Percentiles rank a stretch among this genome's conserved stretches.
Conservation (phyloP, 2,888 invertebrate species). For the Tiliacea citrago region DNA sequence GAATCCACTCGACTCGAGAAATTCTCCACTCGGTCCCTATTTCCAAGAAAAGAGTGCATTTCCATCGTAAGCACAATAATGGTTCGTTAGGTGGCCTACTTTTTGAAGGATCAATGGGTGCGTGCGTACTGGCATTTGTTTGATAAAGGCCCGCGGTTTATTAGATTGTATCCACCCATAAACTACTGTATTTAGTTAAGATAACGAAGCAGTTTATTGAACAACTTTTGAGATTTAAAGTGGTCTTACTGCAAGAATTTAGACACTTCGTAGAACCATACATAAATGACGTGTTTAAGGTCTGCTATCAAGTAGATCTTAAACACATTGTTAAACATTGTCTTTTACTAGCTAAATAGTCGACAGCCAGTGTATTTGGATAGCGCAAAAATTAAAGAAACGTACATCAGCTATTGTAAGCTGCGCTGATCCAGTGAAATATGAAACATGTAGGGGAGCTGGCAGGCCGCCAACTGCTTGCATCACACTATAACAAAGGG, state of each 20-base stretch:
- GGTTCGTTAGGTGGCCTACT: conserved; percentile 54
- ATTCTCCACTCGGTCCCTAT: conserved; percentile 64
- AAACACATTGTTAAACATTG: not conserved
- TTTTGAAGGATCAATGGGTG: conserved; percentile 41
- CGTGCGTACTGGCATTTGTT: conserved; percentile 25
- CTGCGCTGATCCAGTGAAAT: conserved; percentile 87
- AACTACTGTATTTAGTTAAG: not conserved
- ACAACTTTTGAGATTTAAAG: not conserved
- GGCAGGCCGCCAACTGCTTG: conserved; percentile 86
- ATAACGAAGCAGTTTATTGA: conserved; percentile 15
- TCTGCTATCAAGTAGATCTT: not conserved
- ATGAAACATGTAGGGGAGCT: conserved; percentile 86
- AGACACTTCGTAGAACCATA: not conserved
- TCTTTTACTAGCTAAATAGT: conserved; percentile 6
- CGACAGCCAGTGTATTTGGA: conserved; percentile 47
- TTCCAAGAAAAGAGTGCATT: conserved; percentile 63
- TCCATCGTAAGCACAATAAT: conserved; percentile 63
- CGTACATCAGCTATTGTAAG: conserved; percentile 80
- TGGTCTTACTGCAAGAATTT: not conserved
- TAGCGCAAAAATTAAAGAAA: conserved; percentile 69
- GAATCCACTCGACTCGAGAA: conserved; percentile 73
- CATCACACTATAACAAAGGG: conserved; percentile 87
- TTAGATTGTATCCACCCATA: not conserved
- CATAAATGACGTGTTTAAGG: not conserved
- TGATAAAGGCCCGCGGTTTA: conserved; percentile 2